Conservation (phyloP, 2,797 vertebrate genomes). For the Lerista edwardsae region DNA sequence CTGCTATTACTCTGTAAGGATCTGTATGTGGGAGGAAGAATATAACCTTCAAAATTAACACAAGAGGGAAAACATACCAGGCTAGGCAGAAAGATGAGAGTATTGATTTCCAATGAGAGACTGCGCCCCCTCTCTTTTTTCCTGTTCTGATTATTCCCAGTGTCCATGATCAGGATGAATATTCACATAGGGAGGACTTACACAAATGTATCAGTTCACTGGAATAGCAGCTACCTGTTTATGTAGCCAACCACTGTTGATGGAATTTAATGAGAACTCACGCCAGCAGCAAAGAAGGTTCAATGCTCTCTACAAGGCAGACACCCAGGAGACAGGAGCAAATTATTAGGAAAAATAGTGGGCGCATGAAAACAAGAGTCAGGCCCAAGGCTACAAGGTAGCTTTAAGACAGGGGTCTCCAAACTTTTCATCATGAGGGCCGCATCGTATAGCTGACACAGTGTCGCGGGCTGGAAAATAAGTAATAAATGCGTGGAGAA, state of each 20-base stretch:
- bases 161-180: background rate
- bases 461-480: too few relatives aligned
- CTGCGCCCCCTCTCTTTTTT: background rate
- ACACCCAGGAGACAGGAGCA: background rate
- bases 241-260: background rate
- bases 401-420: too few relatives aligned
- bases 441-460: too few relatives aligned
- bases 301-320: background rate
- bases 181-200: background rate
- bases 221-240: background rate
- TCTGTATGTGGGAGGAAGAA: background rate
- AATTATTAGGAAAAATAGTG: background rate
- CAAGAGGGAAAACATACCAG: background rate
- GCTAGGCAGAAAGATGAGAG: background rate
- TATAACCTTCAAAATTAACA: background rate
- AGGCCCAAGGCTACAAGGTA: background rate
- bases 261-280: background rate
- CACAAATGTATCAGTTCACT: background rate
- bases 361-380: background rate
- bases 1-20: background rate
- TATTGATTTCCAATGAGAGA: background rate
- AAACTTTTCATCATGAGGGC: too few relatives aligned
- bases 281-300: background rate
- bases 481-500: too few relatives aligned
- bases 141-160: background rate